A percentile compares a stretch with the other conserved stretches of the same genome.
These are phyloP conservation scores for Kryphioiulus occultus DNA, from an alignment of 2,888 invertebrate genomes.

Conservation along the genomic window DNA sequence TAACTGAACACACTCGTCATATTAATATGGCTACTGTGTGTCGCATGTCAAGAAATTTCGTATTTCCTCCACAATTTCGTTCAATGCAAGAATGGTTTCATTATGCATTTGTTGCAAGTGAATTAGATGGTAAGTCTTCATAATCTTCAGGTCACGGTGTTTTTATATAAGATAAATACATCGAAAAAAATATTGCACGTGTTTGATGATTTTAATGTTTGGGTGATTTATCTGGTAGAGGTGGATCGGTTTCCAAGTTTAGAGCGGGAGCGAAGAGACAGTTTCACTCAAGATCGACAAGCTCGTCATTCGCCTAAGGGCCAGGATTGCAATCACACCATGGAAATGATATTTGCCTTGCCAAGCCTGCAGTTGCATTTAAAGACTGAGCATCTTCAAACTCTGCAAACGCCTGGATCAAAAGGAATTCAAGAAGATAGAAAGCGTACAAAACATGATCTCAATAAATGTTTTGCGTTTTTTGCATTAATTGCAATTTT, in stretches of 20 bases:
- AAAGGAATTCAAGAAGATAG: neutral
- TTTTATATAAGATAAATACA: no score
- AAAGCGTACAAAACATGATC: neutral
- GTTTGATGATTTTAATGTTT: no score
- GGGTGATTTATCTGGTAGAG: constrained; percentile 66
- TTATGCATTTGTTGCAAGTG: constrained; percentile 93
- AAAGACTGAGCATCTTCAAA: constrained; percentile 90
- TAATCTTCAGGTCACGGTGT: neutral
- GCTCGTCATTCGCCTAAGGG: constrained; percentile 66
- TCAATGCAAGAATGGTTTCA: constrained; percentile 95
- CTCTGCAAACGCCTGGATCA: constrained; percentile 71
- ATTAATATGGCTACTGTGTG: constrained; percentile 95
- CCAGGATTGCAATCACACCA: constrained; percentile 81
- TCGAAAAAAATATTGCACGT: neutral
- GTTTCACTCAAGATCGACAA: constrained; percentile 53
- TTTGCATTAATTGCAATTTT: constrained; percentile 20
- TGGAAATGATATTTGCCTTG: constrained; percentile 96
- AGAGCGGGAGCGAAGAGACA: constrained; percentile 75
- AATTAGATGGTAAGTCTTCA: constrained; percentile 81
- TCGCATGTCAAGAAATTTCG: constrained; percentile 86
- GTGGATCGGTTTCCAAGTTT: constrained; percentile 90
- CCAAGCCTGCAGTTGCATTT: constrained; percentile 91
- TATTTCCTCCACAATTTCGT: constrained; percentile 95
- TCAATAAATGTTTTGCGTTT: neutral
- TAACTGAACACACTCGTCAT: constrained; percentile 70